These are phyloP conservation scores for Strix aluco DNA, from an alignment of 2,113 vertebrate genomes.

Conservation along the genomic window DNA sequence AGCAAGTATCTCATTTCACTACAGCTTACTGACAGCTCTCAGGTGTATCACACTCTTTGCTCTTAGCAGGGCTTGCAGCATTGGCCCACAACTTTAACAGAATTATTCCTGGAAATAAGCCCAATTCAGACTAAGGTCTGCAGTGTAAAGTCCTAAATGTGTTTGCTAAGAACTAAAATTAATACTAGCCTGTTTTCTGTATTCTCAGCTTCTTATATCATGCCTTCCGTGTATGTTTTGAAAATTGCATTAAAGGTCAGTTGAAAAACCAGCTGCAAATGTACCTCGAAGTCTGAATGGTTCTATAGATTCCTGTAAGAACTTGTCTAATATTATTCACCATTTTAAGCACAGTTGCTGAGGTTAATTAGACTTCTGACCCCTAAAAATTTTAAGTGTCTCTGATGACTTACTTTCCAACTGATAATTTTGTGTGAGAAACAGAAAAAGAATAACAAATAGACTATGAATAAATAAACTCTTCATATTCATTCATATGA, in stretches of 20 bases:
- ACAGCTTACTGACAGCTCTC: not conserved
- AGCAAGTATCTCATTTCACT: not conserved
- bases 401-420: constrained; percentile 73
- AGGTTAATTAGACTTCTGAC: constrained; percentile 81
- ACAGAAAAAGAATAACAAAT: constrained; percentile 74
- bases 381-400: constrained; percentile 72
- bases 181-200: not conserved
- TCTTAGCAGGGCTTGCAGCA: not conserved
- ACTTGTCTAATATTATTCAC: constrained; percentile 42
- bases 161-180: not conserved
- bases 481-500: constrained; percentile 52
- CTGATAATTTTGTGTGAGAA: constrained; percentile 70
- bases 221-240: not conserved
- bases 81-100: not conserved
- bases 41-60: not conserved
- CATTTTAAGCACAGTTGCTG: constrained; percentile 65
- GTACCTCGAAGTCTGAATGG: not conserved
- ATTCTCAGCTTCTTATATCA: not conserved
- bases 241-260: constrained; percentile 62
- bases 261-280: constrained; percentile 5
- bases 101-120: not conserved
- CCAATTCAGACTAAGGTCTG: not conserved
- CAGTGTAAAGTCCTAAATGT: not conserved
- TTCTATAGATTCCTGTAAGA: constrained; percentile 29
- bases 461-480: constrained; percentile 65